A percentile compares a stretch with the other conserved stretches of the same genome.
phyloP scores from a whole-genome alignment of 2,888 invertebrate species.

The Brassicogethes aeneus region DNA sequence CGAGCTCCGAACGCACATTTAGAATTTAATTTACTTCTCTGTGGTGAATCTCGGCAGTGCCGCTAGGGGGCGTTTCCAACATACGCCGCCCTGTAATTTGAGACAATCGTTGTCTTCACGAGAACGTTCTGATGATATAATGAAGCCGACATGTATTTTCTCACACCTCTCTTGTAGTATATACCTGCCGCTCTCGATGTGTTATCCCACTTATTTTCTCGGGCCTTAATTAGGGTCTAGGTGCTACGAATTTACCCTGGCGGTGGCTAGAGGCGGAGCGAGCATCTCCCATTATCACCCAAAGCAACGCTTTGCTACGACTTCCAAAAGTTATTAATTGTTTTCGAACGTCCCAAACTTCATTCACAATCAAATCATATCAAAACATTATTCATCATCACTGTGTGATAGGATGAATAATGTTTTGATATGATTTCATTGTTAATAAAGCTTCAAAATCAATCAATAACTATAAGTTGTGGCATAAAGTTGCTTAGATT shows the following conservation, averaged over 20 bases:
- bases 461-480: too few relatives aligned
- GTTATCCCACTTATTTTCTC: constrained; percentile 42
- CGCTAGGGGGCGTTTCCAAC: constrained; percentile 27
- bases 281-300: constrained; percentile 49
- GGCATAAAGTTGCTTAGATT: too few relatives aligned
- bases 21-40: constrained; percentile 42
- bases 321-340: constrained; percentile 45
- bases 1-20: too few relatives aligned
- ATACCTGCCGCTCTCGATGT: constrained; percentile 26
- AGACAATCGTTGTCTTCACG: constrained; percentile 42
- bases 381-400: too few relatives aligned
- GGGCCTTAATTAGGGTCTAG: constrained; percentile 12
- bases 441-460: too few relatives aligned
- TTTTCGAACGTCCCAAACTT: constrained; percentile 39
- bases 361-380: not conserved
- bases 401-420: too few relatives aligned
- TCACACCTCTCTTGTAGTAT: constrained; percentile 44
- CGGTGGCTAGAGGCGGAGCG: constrained; percentile 30
- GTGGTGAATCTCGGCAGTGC: constrained; percentile 30
- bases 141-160: constrained; percentile 42
- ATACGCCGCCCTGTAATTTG: constrained; percentile 43
- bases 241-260: constrained; percentile 18
- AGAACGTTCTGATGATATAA: constrained; percentile 44
- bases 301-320: constrained; percentile 41
- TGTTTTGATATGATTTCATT: too few relatives aligned